These are phyloP conservation scores for Chelonia mydas DNA, from an alignment of 2,797 vertebrate genomes.

Conservation along the genomic window DNA sequence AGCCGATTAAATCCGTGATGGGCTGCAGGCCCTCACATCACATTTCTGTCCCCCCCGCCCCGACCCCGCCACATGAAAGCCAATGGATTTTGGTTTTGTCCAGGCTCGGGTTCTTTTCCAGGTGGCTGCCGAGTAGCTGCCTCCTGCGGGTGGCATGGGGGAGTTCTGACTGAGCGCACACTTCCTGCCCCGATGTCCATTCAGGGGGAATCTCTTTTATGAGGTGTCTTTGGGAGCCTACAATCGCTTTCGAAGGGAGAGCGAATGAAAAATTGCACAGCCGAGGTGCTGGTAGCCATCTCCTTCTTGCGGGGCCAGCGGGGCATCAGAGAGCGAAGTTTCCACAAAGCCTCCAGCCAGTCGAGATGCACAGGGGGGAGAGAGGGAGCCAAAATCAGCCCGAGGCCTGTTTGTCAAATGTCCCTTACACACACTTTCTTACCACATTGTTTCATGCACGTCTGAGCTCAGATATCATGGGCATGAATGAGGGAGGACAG, in stretches of 20 bases:
- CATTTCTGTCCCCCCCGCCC: not conserved
- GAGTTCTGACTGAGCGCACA: not conserved
- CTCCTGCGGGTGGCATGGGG: not conserved
- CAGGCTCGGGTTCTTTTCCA: not conserved
- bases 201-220: slow-evolving; percentile 21
- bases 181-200: not conserved
- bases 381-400: slow-evolving; percentile 1
- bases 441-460: not conserved
- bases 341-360: not conserved
- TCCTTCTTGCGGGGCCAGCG: not conserved
- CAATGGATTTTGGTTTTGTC: not conserved
- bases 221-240: not conserved
- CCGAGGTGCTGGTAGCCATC: not conserved
- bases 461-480: rapidly evolving
- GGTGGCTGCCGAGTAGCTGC: not conserved
- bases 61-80: not conserved
- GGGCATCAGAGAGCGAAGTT: not conserved
- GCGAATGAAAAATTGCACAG: not conserved
- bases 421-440: not conserved
- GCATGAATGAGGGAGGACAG: not conserved
- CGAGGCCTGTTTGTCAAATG: not conserved
- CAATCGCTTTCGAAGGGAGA: slow-evolving; percentile 1
- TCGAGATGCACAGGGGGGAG: not conserved
- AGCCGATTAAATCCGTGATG: slow-evolving; percentile 9
- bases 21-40: not conserved